Percentiles rank a stretch among this genome's conserved stretches.
Conservation (phyloP, 2,113 vertebrate genomes). For the Lasiurus borealis region DNA sequence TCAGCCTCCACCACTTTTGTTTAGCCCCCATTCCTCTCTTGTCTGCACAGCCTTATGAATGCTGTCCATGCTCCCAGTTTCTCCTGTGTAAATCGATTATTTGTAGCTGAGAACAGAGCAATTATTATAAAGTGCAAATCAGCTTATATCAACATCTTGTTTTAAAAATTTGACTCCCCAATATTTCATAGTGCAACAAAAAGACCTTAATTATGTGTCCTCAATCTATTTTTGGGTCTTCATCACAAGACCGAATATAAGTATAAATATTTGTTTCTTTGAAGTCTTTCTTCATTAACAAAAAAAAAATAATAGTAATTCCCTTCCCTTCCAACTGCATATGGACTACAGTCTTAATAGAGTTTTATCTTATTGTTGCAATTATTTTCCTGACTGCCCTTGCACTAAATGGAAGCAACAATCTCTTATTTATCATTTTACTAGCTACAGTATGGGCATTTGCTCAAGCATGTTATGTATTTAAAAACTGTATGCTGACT, state of each 20-base stretch:
- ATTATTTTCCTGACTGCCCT: not conserved
- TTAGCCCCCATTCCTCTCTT: not conserved
- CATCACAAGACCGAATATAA: too few species aligned
- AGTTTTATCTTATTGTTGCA: not conserved
- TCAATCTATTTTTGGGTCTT: too few species aligned
- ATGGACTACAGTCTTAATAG: not conserved
- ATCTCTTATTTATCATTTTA: not conserved
- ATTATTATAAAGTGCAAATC: not conserved
- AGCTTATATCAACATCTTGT: not conserved
- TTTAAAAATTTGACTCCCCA: not conserved
- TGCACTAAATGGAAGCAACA: not conserved
- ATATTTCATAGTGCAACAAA: not conserved
- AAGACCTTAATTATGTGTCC: not conserved
- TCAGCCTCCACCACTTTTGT: not conserved
- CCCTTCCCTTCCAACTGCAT: not conserved
- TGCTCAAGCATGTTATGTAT: not conserved
- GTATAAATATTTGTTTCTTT: constrained; percentile 8
- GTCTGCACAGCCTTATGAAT: not conserved
- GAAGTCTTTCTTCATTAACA: not conserved
- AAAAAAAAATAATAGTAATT: not conserved
- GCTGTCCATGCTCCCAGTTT: not conserved
- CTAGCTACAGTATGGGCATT: not conserved
- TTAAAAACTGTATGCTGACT: not conserved
- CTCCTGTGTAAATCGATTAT: not conserved
- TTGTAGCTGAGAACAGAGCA: not conserved